Evolutionary conservation across 2,113 vertebrate species (phyloP).

Genomic region (Crotalus helleri): DNA sequence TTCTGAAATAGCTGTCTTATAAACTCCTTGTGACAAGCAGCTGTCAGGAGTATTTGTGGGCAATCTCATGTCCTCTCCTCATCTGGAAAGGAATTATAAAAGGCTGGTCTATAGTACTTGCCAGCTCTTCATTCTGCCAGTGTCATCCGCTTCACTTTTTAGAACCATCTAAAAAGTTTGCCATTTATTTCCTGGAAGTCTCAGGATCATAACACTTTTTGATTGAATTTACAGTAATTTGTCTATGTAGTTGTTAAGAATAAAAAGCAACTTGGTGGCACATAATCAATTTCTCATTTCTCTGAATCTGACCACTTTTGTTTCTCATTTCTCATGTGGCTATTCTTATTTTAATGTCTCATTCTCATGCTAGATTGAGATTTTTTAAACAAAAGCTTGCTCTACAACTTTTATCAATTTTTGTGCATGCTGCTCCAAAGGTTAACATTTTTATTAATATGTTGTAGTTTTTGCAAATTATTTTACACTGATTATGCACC

Average conservation of each 20-base stretch:
- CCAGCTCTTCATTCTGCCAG: background rate
- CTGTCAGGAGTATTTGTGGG: background rate
- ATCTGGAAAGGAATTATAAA: background rate
- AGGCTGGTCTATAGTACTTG: background rate
- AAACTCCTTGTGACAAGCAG: background rate
- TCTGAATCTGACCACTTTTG: background rate
- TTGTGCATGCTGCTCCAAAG: background rate
- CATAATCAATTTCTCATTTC: background rate
- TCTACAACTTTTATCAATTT: background rate
- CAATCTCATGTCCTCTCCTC: background rate
- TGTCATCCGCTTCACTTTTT: background rate
- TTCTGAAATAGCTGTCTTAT: background rate
- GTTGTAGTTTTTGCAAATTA: background rate
- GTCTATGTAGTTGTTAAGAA: background rate
- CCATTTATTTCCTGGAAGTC: background rate
- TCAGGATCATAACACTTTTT: background rate
- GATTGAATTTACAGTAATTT: background rate
- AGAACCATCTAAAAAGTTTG: background rate
- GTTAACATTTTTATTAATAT: background rate
- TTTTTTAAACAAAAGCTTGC: background rate
- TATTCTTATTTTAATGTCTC: background rate
- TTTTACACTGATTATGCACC: background rate
- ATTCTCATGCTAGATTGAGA: background rate
- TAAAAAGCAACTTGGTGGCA: background rate
- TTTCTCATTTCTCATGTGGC: background rate